Evolutionary conservation across 2,797 vertebrate species (phyloP).

Genomic region (Falco peregrinus): DNA sequence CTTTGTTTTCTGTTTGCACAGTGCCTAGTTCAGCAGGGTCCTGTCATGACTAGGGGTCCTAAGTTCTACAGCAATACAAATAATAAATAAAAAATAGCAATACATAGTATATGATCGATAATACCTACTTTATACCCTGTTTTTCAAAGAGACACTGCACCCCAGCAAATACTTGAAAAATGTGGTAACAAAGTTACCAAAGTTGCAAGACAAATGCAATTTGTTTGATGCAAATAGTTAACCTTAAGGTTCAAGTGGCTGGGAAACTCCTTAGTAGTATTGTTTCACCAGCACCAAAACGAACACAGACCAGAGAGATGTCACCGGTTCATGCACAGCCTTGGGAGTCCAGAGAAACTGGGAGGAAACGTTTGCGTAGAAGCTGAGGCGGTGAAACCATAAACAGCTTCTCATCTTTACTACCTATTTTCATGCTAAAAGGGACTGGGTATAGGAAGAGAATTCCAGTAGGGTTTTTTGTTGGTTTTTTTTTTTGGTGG

Average conservation of each 20-base stretch:
- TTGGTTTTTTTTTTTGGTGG: not conserved
- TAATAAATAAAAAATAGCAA: slow-evolving; percentile 50
- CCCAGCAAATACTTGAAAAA: slow-evolving; percentile 21
- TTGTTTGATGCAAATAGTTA: slow-evolving; percentile 21
- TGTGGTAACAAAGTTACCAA: not conserved
- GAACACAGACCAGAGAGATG: slow-evolving; percentile 8
- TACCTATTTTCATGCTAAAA: slow-evolving; percentile 31
- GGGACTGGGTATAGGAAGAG: not conserved
- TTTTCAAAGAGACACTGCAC: slow-evolving; percentile 40
- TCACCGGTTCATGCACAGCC: slow-evolving; percentile 27
- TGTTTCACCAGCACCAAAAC: not conserved
- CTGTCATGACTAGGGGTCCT: slow-evolving; percentile 29
- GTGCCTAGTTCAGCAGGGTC: slow-evolving; percentile 50
- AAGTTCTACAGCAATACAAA: slow-evolving; percentile 45
- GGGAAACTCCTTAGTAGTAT: not conserved
- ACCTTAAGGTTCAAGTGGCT: not conserved
- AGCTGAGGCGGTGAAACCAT: slow-evolving; percentile 4
- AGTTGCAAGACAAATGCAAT: slow-evolving; percentile 23
- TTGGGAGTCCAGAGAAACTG: slow-evolving; percentile 6
- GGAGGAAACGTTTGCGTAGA: not conserved
- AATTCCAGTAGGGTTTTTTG: not conserved
- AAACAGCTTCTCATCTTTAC: slow-evolving; percentile 32
- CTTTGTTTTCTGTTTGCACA: slow-evolving; percentile 30
- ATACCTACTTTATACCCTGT: slow-evolving; percentile 25
- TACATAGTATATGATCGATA: not conserved